Evolutionary conservation across 2,888 invertebrate species (phyloP).

Genomic region (Perizoma flavofasciatum): DNA sequence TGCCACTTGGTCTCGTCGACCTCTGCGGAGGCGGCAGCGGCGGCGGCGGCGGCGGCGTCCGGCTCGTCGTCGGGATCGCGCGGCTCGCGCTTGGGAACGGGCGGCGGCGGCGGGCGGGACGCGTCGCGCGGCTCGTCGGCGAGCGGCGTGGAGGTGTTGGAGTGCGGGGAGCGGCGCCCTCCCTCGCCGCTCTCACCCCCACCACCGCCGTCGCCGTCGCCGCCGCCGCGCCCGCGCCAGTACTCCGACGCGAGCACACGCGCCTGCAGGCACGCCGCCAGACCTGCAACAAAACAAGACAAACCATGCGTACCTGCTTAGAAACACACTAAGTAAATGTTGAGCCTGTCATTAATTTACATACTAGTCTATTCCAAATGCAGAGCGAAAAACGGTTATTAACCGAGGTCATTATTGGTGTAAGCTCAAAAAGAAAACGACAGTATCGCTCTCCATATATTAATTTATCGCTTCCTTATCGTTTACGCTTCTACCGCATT

Average conservation of each 20-base stretch:
- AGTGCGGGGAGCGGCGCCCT: constrained; percentile 84
- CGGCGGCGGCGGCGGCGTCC: constrained; percentile 27
- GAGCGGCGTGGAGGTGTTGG: constrained; percentile 86
- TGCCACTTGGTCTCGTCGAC: constrained; percentile 95
- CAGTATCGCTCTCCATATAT: too few species aligned
- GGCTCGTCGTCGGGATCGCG: constrained; percentile 16
- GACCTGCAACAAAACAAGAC: constrained; percentile 76
- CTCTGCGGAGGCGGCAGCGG: constrained; percentile 80
- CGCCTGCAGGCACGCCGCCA: constrained; percentile 93
- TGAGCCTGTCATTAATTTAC: too few species aligned
- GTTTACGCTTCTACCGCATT: too few species aligned
- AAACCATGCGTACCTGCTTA: background rate
- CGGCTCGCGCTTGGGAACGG: constrained; percentile 21
- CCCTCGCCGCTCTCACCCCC: constrained; percentile 47
- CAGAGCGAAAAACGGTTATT: too few species aligned
- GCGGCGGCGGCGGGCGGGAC: constrained; percentile 37
- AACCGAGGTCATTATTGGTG: too few species aligned
- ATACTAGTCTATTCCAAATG: too few species aligned
- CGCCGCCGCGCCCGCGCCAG: constrained; percentile 79
- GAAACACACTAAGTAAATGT: too few species aligned
- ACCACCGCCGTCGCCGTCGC: constrained; percentile 40
- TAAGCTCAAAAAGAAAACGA: too few species aligned
- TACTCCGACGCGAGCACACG: constrained; percentile 87
- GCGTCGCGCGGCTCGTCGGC: constrained; percentile 83
- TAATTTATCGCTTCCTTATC: too few species aligned